A percentile compares a stretch with the other conserved stretches of the same genome.
phyloP scores from a whole-genome alignment of 2,797 vertebrate genomes.

The Sciurus vulgaris region DNA sequence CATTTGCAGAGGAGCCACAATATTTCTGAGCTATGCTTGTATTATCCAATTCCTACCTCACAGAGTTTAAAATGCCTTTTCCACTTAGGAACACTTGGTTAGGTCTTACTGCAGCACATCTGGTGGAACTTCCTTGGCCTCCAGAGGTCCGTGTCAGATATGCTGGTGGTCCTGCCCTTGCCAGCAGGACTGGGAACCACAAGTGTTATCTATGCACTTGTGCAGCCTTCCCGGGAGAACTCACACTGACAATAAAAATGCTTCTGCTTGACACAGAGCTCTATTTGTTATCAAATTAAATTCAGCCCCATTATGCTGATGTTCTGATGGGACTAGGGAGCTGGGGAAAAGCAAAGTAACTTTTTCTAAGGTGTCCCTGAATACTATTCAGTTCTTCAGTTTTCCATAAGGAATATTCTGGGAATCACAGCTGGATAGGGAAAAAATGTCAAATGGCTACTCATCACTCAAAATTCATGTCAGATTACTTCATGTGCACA shows the following conservation, averaged over 20 bases:
- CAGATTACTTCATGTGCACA: background rate
- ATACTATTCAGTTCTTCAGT: background rate
- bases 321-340: background rate
- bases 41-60: background rate
- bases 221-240: background rate
- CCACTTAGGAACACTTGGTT: background rate
- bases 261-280: background rate
- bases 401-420: background rate
- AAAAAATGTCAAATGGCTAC: background rate
- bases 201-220: background rate
- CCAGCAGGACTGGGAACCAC: background rate
- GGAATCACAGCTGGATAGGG: background rate
- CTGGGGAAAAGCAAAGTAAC: background rate
- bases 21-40: background rate
- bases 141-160: fast-evolving
- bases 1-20: too few relatives aligned
- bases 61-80: background rate
- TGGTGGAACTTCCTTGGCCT: background rate
- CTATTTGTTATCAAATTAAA: background rate
- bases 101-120: background rate
- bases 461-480: background rate
- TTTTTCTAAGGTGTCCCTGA: background rate
- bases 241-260: background rate
- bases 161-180: background rate
- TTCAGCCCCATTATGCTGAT: background rate